Conservation (phyloP, 2,797 vertebrate genomes). For the Chrysocyon brachyurus region DNA sequence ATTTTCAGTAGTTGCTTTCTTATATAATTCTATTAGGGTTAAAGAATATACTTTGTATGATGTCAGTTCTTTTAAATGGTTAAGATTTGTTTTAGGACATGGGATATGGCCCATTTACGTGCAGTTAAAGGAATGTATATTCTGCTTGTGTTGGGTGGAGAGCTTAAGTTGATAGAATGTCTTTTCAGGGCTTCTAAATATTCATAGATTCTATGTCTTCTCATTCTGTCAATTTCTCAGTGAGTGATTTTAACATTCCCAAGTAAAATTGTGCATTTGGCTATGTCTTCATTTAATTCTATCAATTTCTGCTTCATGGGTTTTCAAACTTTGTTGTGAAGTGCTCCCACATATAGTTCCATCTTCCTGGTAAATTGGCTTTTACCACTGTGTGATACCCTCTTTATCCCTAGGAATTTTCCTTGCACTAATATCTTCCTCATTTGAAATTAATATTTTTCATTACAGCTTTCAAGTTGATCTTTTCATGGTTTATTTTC, state of each 20-base stretch:
- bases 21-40: background rate
- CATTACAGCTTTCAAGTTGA: background rate
- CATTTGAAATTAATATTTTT: background rate
- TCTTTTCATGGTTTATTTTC: background rate
- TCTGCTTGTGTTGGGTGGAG: background rate
- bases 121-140: background rate
- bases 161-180: background rate
- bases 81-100: background rate
- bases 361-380: background rate
- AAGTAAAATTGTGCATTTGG: background rate
- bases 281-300: background rate
- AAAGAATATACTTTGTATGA: background rate
- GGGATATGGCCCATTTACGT: background rate
- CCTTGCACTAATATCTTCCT: background rate
- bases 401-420: background rate
- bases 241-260: background rate
- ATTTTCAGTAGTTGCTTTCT: background rate
- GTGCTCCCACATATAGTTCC: background rate
- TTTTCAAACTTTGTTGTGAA: background rate
- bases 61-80: background rate
- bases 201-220: background rate
- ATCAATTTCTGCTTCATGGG: background rate
- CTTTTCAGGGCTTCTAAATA: background rate
- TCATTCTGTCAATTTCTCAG: background rate
- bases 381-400: background rate